Base-by-base conservation (phyloP, 2,888 invertebrate species). In the Aromia moschata region DNA sequence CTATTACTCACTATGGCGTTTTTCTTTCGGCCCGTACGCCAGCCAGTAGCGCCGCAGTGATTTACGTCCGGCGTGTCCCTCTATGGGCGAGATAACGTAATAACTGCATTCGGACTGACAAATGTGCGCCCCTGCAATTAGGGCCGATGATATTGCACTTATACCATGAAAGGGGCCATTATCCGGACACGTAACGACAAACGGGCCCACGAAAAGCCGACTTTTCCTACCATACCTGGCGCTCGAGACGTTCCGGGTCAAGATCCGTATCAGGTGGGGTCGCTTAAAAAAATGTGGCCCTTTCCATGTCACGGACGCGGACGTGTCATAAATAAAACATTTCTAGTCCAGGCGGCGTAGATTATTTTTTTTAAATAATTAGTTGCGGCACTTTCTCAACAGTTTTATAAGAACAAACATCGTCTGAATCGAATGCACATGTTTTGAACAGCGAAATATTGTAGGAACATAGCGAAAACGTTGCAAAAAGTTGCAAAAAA, bases 111-210 rank as follows among this genome's bases (percentile, higher is more conserved):
- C 11, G 64, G 57, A 54, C 69, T 71, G 69, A 71, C 69, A 67
- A 70, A 72, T 70, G 71, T 60, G 63, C 68, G 64, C 68, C 70
- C 70, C 70, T 67, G 64, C 72, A 73, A 73, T 72, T 73, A 72
- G 68, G 68, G 68, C 68, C 73, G 70, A 71, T 73, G 73, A 73
- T 72, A 72, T 70, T 73, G 73, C 72, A 72, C 67, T 73, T 73
- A 69, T 72, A 59, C 62, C 56, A 60, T 63, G 53, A 66, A 68
- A 63, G 62, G 56, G 64, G 61, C 70, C 68, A 70, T 70, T 72
- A 70, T 67, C 57, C 68, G 68, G 70, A 70, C 59, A 53, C 46
- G 40, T 44, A 58, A 52, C 54, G 53, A 45, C 44, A 31, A 49
- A 38, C 10, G 25, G 59, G 45, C 20, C 41, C 55, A 38, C 30